Base-by-base conservation (phyloP, 2,888 invertebrate genomes). In the Drosophila macrospina region DNA sequence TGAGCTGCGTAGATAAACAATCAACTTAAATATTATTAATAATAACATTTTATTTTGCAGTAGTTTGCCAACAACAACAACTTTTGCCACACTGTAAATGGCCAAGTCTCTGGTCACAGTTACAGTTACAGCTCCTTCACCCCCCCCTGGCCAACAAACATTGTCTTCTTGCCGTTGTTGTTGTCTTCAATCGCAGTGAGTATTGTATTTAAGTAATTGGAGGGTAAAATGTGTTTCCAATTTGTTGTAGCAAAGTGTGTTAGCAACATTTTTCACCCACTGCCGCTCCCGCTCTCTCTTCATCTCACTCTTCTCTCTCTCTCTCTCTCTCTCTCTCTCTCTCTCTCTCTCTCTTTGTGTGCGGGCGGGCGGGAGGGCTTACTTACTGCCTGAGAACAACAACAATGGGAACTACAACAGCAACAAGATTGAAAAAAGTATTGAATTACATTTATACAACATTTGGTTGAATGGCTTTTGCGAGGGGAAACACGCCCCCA, bases 171-270 rank as follows among this genome's bases (percentile, higher is more conserved):
- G 20, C n/a, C 11, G 13, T 15, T 37, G 59, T 20, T 20, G 42
- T 36, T 48, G 45, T 39, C 48, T 11, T 16, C 71, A 69, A 67
- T 70, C 69, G 59, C 67, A 59, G 64, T 48, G 63, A 55, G 72
- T 64, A 74, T 80, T 78, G 79, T 81, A 62, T 84, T 85, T 85
- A 85, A 85, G 85, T 82, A 85, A 85, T 84, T 86, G 87, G 87
- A 85, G 85, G 85, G 85, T 86, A 86, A 85, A 85, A 85, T 85
- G 85, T 85, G 87, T 86, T 85, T 86, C 76, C 87, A 85, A 85
- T 85, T 86, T 85, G 85, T 74, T 81, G 69, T 69, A 48, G 57
- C 62, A 41, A 26, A 50, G 55, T 61, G 36, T 67, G 61, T 52
- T 60, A 37, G 76, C 62, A 64, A 68, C 79, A 70, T 66, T 80